A percentile compares a stretch with the other conserved stretches of the same genome.
Conservation (phyloP, 2,888 invertebrate genomes). For the Zonitis immaculata region DNA sequence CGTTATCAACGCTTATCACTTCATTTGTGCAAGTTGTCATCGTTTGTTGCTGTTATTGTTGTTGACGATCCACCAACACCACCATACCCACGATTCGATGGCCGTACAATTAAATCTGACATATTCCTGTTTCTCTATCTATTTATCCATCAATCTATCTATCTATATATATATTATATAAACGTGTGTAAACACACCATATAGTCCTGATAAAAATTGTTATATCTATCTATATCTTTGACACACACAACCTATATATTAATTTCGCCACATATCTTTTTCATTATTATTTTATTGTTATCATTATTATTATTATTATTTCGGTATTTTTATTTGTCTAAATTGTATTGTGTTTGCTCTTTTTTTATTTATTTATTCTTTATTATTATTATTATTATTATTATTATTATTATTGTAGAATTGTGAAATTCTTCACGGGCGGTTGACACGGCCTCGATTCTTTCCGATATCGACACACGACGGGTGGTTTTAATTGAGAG, state of each 20-base stretch:
- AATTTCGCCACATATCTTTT: neutral
- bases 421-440: neutral
- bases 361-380: too few species aligned
- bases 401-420: neutral
- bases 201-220: constrained; percentile 6
- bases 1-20: constrained; percentile 21
- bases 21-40: constrained; percentile 9
- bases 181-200: constrained; percentile 12
- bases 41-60: constrained; percentile 5
- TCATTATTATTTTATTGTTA: neutral
- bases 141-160: too few species aligned
- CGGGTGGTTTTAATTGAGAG: constrained; percentile 11
- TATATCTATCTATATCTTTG: too few species aligned
- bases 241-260: neutral
- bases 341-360: neutral
- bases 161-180: too few species aligned
- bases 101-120: constrained; percentile 21
- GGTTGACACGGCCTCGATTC: constrained; percentile 7
- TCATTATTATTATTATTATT: neutral
- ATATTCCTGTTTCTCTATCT: constrained; percentile 1
- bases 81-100: constrained; percentile 11
- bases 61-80: neutral
- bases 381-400: too few species aligned
- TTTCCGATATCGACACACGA: constrained; percentile 8
- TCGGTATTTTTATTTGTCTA: neutral